These are phyloP conservation scores for Notocelia uddmanniana DNA, from an alignment of 2,888 invertebrate species.

Conservation along the genomic window DNA sequence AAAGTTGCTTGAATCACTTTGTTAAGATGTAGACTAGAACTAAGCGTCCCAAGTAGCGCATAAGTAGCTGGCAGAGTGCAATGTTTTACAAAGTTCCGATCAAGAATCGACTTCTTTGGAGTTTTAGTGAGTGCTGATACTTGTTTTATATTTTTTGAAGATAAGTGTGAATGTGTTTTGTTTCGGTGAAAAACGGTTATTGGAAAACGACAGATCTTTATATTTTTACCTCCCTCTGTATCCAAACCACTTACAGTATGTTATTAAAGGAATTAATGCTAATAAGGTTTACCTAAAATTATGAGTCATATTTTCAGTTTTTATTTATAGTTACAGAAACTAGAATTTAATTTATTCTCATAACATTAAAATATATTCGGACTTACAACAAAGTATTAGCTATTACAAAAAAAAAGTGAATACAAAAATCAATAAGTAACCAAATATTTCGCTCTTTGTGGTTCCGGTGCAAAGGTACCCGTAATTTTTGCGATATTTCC, in stretches of 20 bases:
- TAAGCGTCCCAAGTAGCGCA: constrained; percentile 44
- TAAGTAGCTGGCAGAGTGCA: constrained; percentile 44
- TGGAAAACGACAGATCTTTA: not conserved
- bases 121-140: constrained; percentile 19
- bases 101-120: constrained; percentile 34
- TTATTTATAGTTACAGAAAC: no score
- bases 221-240: not conserved
- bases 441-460: no score
- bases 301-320: not conserved
- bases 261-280: not conserved
- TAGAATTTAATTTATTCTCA: no score
- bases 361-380: no score
- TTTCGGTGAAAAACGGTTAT: not conserved
- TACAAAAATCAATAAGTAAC: no score
- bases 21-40: constrained; percentile 44
- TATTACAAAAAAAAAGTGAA: no score
- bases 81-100: constrained; percentile 44
- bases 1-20: constrained; percentile 46
- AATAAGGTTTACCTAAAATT: not conserved
- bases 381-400: no score
- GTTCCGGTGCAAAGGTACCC: no score
- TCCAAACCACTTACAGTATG: not conserved
- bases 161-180: constrained; percentile 1
- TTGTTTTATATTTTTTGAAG: not conserved
- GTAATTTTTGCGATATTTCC: no score